Conservation (phyloP, 2,888 invertebrate species). For the Euzetes globulus region DNA sequence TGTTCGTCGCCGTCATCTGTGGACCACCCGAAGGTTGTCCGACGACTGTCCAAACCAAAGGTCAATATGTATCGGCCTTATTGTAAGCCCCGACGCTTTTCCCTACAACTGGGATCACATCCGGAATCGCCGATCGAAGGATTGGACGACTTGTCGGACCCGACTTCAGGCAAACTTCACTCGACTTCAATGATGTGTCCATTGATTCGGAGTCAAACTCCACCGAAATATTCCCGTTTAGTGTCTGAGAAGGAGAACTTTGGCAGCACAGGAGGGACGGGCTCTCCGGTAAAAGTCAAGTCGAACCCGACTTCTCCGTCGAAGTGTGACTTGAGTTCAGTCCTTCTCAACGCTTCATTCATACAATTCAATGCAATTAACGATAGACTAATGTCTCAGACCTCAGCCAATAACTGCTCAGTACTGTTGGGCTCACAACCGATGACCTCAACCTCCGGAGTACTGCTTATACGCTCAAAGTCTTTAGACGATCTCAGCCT, state of each 20-base stretch:
- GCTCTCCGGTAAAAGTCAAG: conserved; percentile 16
- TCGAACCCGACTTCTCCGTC: conserved; percentile 25
- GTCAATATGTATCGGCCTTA: conserved; percentile 23
- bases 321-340: conserved; percentile 18
- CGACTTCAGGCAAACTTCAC: not conserved
- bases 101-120: conserved; percentile 19
- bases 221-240: conserved; percentile 17
- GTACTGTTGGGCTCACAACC: not conserved
- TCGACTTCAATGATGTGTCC: not conserved
- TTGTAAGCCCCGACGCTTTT: conserved; percentile 15
- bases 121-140: conserved; percentile 1
- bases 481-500: conserved; percentile 25
- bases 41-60: conserved; percentile 13
- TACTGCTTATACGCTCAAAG: conserved; percentile 26
- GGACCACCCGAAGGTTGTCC: not conserved
- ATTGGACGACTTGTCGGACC: conserved; percentile 4
- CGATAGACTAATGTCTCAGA: not conserved
- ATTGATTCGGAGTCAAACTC: conserved; percentile 6
- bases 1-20: not conserved
- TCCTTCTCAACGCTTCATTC: not conserved
- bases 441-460: conserved; percentile 9
- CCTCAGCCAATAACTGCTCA: not conserved
- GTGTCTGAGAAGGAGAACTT: conserved; percentile 22
- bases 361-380: conserved; percentile 7
- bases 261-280: not conserved